These are phyloP conservation scores for Drosophila miranda DNA, from an alignment of 1,140 invertebrate genomes.

Conservation along the genomic window DNA sequence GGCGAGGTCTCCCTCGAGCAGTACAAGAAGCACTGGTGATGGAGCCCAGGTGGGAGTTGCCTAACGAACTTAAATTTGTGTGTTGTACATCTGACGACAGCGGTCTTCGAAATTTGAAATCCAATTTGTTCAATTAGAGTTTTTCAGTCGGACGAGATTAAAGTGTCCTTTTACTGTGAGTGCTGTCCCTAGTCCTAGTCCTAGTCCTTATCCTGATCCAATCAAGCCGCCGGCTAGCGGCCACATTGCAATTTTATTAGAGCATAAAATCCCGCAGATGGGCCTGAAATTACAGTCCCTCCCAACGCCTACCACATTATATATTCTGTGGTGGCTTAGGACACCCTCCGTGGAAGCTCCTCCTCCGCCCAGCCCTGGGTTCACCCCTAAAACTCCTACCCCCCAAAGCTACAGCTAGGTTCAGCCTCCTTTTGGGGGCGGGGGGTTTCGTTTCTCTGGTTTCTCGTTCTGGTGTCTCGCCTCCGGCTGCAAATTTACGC, in stretches of 20 bases:
- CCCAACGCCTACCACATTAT: slow-evolving; percentile 32
- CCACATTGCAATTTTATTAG: slow-evolving; percentile 54
- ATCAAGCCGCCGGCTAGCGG: slow-evolving; percentile 58
- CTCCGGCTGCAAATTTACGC: slow-evolving; percentile 59
- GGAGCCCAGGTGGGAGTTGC: too few relatives aligned
- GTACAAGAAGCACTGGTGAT: slow-evolving; percentile 45
- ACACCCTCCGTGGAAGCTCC: background rate
- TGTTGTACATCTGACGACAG: too few relatives aligned
- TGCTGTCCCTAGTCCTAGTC: background rate
- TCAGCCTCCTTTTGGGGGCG: slow-evolving; percentile 14
- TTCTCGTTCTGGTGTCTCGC: slow-evolving; percentile 37
- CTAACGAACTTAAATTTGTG: too few relatives aligned
- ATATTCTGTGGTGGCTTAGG: slow-evolving; percentile 19
- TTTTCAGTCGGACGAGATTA: too few relatives aligned
- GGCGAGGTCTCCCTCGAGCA: slow-evolving; percentile 43
- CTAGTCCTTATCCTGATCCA: slow-evolving; percentile 47
- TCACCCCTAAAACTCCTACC: too few relatives aligned
- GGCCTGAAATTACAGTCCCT: slow-evolving; percentile 40
- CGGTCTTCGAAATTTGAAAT: too few relatives aligned
- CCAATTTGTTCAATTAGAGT: too few relatives aligned
- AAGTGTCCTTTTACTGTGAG: background rate
- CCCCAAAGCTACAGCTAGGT: background rate
- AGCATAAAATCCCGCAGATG: slow-evolving; percentile 62
- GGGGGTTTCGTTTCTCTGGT: background rate
- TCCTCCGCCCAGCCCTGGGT: background rate